These are phyloP conservation scores for Sebastes oblongus DNA, from an alignment of 2,797 vertebrate genomes.

Conservation along the genomic window DNA sequence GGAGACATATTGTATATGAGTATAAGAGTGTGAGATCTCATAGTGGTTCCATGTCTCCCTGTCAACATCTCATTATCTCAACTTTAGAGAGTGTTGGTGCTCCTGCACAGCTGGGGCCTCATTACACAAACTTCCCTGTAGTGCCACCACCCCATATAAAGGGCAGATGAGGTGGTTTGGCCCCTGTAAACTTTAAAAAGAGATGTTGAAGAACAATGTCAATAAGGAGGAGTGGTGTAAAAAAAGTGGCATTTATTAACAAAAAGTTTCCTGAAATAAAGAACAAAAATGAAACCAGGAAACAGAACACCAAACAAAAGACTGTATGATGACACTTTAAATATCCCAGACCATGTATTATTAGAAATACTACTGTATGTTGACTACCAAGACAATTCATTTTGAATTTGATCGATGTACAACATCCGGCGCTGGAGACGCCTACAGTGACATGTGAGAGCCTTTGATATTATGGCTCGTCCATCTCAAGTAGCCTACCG, in stretches of 20 bases:
- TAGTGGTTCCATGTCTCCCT: too few relatives aligned
- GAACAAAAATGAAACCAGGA: background rate
- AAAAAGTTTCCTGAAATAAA: background rate
- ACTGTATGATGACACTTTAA: too few relatives aligned
- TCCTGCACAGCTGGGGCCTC: background rate
- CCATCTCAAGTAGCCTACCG: too few relatives aligned
- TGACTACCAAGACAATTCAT: too few relatives aligned
- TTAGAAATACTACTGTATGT: too few relatives aligned
- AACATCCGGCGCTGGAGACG: too few relatives aligned
- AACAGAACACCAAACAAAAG: background rate
- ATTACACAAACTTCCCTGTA: background rate
- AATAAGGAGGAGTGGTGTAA: background rate
- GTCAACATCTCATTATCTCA: background rate
- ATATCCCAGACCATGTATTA: too few relatives aligned
- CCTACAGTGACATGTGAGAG: too few relatives aligned
- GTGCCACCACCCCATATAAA: background rate
- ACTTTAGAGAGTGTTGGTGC: background rate
- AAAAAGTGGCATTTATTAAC: background rate
- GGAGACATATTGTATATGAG: too few relatives aligned
- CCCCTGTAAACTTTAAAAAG: background rate
- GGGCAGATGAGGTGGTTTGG: background rate
- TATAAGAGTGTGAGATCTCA: too few relatives aligned
- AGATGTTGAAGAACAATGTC: background rate
- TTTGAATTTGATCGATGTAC: too few relatives aligned
- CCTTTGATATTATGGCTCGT: too few relatives aligned